Conservation (phyloP, 2,888 invertebrate species). For the Alviniconcha strummeri region DNA sequence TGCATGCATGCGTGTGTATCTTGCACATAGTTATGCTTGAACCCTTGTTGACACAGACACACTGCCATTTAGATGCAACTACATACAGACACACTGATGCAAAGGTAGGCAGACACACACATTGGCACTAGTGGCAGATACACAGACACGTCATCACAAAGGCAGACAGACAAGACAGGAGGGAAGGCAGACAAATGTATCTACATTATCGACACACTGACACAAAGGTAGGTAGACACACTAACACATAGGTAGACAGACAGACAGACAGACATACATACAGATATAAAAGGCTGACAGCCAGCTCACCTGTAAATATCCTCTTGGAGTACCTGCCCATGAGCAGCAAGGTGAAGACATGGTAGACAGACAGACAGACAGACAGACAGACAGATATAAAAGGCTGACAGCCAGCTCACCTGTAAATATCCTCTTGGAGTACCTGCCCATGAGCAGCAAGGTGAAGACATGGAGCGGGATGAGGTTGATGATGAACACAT, state of each 20-base stretch:
- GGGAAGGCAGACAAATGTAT: not conserved
- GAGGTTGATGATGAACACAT: constrained; percentile 99
- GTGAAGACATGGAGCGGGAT: constrained; percentile 98
- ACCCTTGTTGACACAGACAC: no score
- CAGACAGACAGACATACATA: not conserved
- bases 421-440: constrained; percentile 90
- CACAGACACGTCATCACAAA: no score
- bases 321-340: constrained; percentile 97
- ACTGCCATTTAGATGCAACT: no score
- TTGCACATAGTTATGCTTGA: no score
- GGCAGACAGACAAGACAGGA: no score
- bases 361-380: not conserved
- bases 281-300: not conserved
- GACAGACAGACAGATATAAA: not conserved
- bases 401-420: constrained; percentile 62
- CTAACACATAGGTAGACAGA: not conserved
- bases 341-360: constrained; percentile 90
- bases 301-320: constrained; percentile 81
- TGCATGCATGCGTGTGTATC: no score
- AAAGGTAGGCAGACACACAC: no score
- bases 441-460: constrained; percentile 92
- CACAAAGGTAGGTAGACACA: not conserved
- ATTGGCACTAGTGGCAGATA: no score
- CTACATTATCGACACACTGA: not conserved
- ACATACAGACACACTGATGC: no score